Base-by-base conservation (phyloP, 2,888 invertebrate genomes). In the Beris chalybata region DNA sequence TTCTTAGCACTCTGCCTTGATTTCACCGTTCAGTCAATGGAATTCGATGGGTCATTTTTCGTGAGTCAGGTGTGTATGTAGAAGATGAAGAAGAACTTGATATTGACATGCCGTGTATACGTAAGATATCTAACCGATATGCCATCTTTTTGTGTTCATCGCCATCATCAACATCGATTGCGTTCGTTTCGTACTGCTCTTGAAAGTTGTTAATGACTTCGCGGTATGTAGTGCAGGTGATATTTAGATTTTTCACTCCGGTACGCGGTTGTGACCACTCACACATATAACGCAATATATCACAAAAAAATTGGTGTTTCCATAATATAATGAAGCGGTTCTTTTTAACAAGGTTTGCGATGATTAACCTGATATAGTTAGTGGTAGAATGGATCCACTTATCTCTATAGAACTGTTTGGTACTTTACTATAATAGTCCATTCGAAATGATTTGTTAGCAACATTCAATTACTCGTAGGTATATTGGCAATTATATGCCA, bases 31-130 rank as follows among this genome's bases (percentile, higher is more conserved):
- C 11, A 44, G 29, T 31, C 45, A 58, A 45, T 45, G 57, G 57
- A 58, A 58, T 58, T 58, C 45, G 45, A 45, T 47, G 57, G 57
- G 57, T 58, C 57, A 58, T 22, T 44, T 56, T 45, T 58, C 57
- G 47, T 29, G 11, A 29, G 30, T 12, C 57, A 58, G 47, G 47
- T 58, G 57, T 56, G 43, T 43, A 31, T 22, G 32, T 22, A 31
- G 31, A 52, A 6, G 12, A 38, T 15, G 5, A n/a, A 56, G 38
- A 56, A 56, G 55, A 56, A 56, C 54, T 54, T 54, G 54, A 32
- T 15, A 54, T 32, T 6, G 11, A 48, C 30, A 53, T 53, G n/a
- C 31, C 22, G 4, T 31, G 30, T 1, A 22, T 22, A 22, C 22
- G 22, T 22, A 22, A 22, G 22, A 22, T 22, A 3, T 22, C 22